Percentiles rank a stretch among this genome's conserved stretches.
phyloP scores from a whole-genome alignment of 2,113 vertebrate species.

The Dasyprocta punctata region DNA sequence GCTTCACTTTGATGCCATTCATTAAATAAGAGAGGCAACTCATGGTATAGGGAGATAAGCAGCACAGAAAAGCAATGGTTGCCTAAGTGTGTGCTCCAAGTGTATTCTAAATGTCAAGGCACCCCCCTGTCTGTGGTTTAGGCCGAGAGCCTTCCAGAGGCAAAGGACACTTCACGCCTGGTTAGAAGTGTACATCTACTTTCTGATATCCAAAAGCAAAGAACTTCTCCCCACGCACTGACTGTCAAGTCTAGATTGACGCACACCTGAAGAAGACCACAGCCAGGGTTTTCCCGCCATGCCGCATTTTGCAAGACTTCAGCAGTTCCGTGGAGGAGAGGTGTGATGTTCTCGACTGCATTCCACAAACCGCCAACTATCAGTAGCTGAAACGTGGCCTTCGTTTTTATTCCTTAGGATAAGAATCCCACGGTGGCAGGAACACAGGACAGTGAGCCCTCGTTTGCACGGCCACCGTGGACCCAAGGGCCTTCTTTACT shows the following conservation, averaged over 20 bases:
- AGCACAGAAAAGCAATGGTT: background rate
- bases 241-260: background rate
- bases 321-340: background rate
- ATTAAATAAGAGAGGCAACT: background rate
- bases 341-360: background rate
- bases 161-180: background rate
- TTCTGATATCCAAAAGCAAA: background rate
- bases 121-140: background rate
- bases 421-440: background rate
- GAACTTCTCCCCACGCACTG: background rate
- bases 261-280: background rate
- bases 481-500: background rate
- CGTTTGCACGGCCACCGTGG: background rate
- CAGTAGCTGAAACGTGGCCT: background rate
- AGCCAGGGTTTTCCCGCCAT: background rate
- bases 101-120: background rate
- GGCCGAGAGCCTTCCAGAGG: background rate
- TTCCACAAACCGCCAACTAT: background rate
- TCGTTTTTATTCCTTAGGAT: background rate
- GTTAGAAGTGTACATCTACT: background rate
- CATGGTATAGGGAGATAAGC: background rate
- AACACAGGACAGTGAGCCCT: background rate
- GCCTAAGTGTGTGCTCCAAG: background rate
- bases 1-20: background rate
- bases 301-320: background rate